Conservation (phyloP, 2,113 vertebrate species). For the Tamias sibiricus region DNA sequence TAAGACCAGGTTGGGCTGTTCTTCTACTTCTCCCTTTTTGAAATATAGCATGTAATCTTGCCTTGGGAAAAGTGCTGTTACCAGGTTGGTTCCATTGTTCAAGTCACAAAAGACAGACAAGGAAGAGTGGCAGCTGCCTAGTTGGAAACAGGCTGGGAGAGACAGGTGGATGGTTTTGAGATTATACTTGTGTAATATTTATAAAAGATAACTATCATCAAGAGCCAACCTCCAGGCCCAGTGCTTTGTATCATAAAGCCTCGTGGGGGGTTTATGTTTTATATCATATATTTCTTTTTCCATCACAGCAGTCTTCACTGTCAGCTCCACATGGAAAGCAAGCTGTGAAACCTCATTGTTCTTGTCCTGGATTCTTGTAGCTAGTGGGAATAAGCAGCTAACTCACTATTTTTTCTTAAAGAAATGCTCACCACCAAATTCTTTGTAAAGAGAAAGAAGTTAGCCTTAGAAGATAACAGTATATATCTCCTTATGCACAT, state of each 20-base stretch:
- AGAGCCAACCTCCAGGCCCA: background rate
- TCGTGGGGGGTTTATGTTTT: background rate
- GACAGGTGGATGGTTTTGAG: background rate
- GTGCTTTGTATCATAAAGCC: background rate
- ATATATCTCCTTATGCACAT: background rate
- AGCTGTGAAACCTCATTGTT: background rate
- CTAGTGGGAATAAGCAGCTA: background rate
- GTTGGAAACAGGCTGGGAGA: background rate
- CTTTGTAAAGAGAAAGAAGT: background rate
- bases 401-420: background rate
- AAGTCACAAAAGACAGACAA: background rate
- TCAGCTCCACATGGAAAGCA: background rate
- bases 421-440: background rate
- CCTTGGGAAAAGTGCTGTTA: background rate
- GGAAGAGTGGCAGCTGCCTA: background rate
- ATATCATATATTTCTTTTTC: background rate
- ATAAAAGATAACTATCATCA: background rate
- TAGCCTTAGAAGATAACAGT: background rate
- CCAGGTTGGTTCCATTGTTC: background rate
- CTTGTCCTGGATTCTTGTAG: background rate
- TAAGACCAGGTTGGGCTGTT: background rate
- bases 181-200: conserved; percentile 47
- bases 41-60: background rate
- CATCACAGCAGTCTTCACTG: background rate
- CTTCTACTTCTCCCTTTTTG: background rate